Evolutionary conservation across 2,113 vertebrate species (phyloP).

Genomic region (Rattus rattus): DNA sequence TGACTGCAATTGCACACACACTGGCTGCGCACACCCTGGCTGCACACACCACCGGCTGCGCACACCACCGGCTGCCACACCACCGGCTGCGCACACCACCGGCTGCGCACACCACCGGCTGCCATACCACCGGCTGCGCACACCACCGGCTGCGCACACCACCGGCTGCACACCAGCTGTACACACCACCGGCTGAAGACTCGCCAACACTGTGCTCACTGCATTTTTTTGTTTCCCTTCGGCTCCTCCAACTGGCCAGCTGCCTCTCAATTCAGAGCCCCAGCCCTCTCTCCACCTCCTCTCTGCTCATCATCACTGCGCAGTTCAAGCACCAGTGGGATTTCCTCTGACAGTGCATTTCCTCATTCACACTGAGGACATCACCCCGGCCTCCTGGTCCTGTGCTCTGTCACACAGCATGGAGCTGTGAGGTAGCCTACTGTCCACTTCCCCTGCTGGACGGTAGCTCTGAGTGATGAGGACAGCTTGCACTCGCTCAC

Average conservation of each 20-base stretch:
- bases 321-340: background rate
- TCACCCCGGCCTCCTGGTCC: background rate
- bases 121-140: too few relatives aligned
- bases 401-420: background rate
- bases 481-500: background rate
- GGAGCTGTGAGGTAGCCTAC: background rate
- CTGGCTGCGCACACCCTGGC: rapidly evolving
- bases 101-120: rapidly evolving
- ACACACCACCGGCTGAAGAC: rapidly evolving
- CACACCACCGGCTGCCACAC: rapidly evolving
- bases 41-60: rapidly evolving
- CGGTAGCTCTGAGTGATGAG: background rate
- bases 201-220: background rate
- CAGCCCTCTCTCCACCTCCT: background rate
- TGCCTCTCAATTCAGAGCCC: background rate
- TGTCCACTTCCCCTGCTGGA: background rate
- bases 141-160: rapidly evolving
- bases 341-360: background rate
- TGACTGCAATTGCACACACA: background rate
- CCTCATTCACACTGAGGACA: background rate
- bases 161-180: too few relatives aligned
- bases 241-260: background rate
- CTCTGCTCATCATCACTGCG: background rate
- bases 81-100: background rate
- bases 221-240: background rate